Percentiles rank a stretch among this genome's conserved stretches.
Evolutionary conservation across 1,140 invertebrate species (phyloP).

Genomic region (Dendroctonus valens): DNA sequence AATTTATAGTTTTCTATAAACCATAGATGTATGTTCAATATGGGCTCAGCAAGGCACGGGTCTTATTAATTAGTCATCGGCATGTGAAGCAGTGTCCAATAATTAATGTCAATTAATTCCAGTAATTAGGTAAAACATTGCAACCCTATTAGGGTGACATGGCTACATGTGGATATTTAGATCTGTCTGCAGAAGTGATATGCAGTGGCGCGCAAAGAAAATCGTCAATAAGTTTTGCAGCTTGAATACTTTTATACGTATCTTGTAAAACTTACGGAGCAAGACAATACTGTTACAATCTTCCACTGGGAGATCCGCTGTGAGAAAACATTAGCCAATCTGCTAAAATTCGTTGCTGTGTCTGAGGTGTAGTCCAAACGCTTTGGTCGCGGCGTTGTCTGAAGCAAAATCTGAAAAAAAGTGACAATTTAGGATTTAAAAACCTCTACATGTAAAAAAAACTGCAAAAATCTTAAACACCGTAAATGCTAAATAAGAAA

Average conservation of each 20-base stretch:
- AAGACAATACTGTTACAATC: too few species aligned
- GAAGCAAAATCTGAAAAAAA: too few species aligned
- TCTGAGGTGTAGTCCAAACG: too few species aligned
- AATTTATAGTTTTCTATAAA: constrained; percentile 34
- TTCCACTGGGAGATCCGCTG: too few species aligned
- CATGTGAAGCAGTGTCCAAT: constrained; percentile 42
- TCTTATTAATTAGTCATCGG: constrained; percentile 43
- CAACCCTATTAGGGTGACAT: constrained; percentile 42
- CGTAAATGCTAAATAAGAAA: too few species aligned
- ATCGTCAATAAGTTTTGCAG: background rate
- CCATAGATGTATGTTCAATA: constrained; percentile 33
- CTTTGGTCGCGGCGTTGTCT: too few species aligned
- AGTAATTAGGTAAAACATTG: constrained; percentile 47
- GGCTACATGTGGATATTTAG: constrained; percentile 42
- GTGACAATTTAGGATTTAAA: too few species aligned
- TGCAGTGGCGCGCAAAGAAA: background rate
- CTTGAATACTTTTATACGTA: background rate
- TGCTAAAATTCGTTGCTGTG: too few species aligned
- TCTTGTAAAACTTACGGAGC: too few species aligned
- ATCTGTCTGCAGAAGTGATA: constrained; percentile 15
- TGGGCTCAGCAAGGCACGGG: constrained; percentile 33
- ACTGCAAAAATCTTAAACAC: too few species aligned
- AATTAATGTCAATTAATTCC: constrained; percentile 49
- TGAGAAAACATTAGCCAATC: too few species aligned
- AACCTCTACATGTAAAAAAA: too few species aligned